phyloP scores from a whole-genome alignment of 1,140 invertebrate species.

The Arion vulgaris region DNA sequence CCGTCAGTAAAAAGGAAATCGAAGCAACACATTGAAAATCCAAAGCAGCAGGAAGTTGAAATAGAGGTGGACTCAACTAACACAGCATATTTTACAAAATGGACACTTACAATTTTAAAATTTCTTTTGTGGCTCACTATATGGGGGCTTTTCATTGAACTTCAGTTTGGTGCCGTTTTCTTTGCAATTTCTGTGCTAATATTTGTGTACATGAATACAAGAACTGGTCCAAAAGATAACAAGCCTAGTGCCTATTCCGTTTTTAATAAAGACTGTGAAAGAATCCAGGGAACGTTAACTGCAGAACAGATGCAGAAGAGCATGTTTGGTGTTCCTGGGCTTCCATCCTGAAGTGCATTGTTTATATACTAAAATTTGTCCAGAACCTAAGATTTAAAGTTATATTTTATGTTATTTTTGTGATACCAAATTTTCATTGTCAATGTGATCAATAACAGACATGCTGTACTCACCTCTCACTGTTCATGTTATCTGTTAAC shows the following conservation, averaged over 20 bases:
- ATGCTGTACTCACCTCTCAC: no score
- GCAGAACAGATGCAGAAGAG: constrained; percentile 95
- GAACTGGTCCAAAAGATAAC: constrained; percentile 75
- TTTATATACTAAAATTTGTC: constrained; percentile 15
- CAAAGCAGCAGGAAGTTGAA: background rate
- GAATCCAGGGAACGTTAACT: constrained; percentile 92
- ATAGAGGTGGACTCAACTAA: background rate
- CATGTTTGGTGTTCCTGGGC: constrained; percentile 72
- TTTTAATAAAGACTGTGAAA: constrained; percentile 94
- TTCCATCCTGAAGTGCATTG: constrained; percentile 20
- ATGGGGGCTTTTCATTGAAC: constrained; percentile 80
- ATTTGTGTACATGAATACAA: constrained; percentile 88
- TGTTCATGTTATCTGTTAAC: no score
- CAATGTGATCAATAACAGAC: no score
- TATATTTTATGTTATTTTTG: no score
- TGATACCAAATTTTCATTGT: no score
- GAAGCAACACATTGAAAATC: background rate
- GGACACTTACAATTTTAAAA: constrained; percentile 56
- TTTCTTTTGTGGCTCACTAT: constrained; percentile 78
- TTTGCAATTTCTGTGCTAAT: constrained; percentile 85
- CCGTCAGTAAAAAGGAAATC: background rate
- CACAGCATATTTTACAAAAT: background rate
- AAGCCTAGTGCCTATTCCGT: constrained; percentile 97
- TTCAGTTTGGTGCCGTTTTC: constrained; percentile 93
- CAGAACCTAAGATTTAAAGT: no score